A percentile compares a stretch with the other conserved stretches of the same genome.
Evolutionary conservation across 2,888 invertebrate species (phyloP).

Genomic region (Cyclophora albipunctata): DNA sequence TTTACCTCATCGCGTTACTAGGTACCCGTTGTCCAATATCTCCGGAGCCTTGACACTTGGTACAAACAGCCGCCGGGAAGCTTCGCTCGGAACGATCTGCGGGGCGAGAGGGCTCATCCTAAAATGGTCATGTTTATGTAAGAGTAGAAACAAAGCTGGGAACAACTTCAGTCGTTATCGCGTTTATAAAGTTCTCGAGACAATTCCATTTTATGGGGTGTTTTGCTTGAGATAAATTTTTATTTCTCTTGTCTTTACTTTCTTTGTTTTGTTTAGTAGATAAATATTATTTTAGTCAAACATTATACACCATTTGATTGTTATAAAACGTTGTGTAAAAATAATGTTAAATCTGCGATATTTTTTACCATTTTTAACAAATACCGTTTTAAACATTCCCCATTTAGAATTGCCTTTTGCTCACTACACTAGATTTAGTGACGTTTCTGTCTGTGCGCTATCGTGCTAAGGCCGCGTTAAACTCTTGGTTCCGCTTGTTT

Average conservation of each 20-base stretch:
- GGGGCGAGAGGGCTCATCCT: conserved; percentile 28
- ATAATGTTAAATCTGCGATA: background rate
- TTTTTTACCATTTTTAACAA: background rate
- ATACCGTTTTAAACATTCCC: no score
- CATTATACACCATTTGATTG: background rate
- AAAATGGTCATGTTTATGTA: conserved; percentile 58
- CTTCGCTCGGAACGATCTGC: conserved; percentile 4
- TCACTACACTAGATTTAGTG: no score
- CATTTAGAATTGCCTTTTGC: no score
- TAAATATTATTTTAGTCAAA: conserved; percentile 22
- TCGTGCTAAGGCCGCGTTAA: no score
- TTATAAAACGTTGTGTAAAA: no score
- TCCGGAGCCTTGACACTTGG: conserved; percentile 40
- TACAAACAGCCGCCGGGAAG: conserved; percentile 21
- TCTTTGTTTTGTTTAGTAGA: conserved; percentile 43
- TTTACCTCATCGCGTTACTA: conserved; percentile 67
- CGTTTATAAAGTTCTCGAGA: conserved; percentile 73
- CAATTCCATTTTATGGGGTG: conserved; percentile 73
- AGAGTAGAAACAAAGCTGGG: conserved; percentile 64
- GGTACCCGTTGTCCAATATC: conserved; percentile 50
- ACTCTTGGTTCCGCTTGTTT: no score
- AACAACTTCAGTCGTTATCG: conserved; percentile 73
- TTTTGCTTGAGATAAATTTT: conserved; percentile 71
- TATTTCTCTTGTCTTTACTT: conserved; percentile 61
- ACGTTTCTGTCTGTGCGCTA: no score